Evolutionary conservation across 2,113 vertebrate species (phyloP).

Genomic region (Condylura cristata): DNA sequence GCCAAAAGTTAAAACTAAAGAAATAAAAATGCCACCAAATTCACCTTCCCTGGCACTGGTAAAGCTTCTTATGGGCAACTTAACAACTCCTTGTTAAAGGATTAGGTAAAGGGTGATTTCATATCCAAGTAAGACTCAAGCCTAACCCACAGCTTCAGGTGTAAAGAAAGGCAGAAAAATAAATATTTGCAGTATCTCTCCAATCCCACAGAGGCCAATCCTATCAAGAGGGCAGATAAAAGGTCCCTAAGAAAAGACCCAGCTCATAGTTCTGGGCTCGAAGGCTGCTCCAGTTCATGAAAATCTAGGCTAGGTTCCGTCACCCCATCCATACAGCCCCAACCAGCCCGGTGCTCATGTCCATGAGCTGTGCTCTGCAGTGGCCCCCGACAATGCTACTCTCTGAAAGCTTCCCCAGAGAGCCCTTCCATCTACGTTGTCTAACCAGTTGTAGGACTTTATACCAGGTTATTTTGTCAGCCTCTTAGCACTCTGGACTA

Average conservation of each 20-base stretch:
- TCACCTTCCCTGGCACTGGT: background rate
- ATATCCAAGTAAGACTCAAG: background rate
- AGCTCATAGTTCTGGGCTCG: background rate
- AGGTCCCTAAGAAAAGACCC: background rate
- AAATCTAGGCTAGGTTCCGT: background rate
- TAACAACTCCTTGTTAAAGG: background rate
- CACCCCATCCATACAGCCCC: background rate
- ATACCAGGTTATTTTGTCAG: constrained; percentile 1
- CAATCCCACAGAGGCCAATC: background rate
- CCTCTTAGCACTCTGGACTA: constrained; percentile 30
- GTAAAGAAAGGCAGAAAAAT: background rate
- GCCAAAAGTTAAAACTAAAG: background rate
- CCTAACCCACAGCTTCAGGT: background rate
- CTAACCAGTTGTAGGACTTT: constrained; percentile 33
- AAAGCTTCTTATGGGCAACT: background rate
- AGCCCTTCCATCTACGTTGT: background rate
- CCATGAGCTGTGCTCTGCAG: background rate
- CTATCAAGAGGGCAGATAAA: background rate
- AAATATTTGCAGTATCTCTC: background rate
- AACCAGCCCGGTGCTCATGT: background rate
- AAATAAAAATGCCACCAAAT: background rate
- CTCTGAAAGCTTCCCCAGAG: background rate
- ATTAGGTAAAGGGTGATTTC: background rate
- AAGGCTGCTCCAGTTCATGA: background rate
- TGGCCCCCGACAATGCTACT: background rate